Evolutionary conservation across 2,113 vertebrate species (phyloP), one percentile per base, ranked within the genome.

Genomic region (Eurypyga helias): DNA sequence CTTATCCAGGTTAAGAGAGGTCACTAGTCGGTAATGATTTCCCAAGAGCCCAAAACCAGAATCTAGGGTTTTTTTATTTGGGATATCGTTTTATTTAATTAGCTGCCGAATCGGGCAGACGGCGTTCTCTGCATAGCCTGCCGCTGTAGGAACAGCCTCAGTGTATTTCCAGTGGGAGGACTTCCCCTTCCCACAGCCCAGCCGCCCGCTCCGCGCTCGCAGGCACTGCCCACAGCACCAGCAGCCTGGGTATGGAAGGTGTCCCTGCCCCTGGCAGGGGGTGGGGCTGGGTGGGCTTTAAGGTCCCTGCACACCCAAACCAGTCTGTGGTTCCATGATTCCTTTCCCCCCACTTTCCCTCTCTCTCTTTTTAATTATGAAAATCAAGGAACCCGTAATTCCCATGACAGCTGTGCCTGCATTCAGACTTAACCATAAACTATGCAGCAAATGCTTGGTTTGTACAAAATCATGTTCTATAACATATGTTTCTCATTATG

Each of bases 401-500:
- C 93, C 90, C 92, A 36, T 90, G 95, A 67, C 96, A 96, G 92
- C 94, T 96, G 94, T 96, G 94, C 76, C 88, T 95, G 54, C 96
- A 91, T 72, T 83, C 92, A 92, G 85, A 65, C 77, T 88, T 77
- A 92, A 76, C 95, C 78, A 80, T 83, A 97, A 96, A 87, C 83
- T 60, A 95, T 72, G 87, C 52, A 62, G 93, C 85, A 80, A 94
- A 97, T 90, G 69, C 90, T 66, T 85, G 95, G 67, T 94, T 93
- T 92, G 93, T 94, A 43, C 90, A 66, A 89, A 93, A 91, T 38
- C 92, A 28, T 96, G 83, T 96, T 95, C 92, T 90, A 49, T 62
- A 92, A 67, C 96, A 96, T 97, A 96, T 96, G 95, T 43, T 95
- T 89, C 96, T 97, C 93, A 78, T 96, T 96, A 96, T 6, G 86